Evolutionary conservation across 2,888 invertebrate genomes (phyloP).

Genomic region (Lysandra bellargus): DNA sequence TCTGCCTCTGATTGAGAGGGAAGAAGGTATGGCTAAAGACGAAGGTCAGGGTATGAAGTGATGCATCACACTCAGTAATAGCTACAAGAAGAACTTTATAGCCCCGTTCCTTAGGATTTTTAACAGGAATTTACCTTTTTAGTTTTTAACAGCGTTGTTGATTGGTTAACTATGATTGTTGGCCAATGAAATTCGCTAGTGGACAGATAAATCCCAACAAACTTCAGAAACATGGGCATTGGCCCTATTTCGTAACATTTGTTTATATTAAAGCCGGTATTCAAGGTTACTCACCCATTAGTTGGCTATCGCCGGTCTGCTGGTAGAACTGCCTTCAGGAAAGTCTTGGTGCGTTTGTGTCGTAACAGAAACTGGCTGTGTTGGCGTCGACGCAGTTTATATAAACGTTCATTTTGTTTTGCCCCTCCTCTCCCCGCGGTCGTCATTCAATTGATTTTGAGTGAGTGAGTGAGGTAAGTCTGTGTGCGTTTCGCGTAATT

Average conservation of each 20-base stretch:
- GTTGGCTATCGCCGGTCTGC: conserved; percentile 47
- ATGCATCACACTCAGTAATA: neutral
- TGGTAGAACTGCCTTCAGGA: conserved; percentile 49
- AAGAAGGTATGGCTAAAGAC: neutral
- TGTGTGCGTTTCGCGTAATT: conserved; percentile 36
- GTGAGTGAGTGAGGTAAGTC: conserved; percentile 42
- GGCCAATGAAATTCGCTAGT: too few species aligned
- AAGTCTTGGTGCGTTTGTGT: conserved; percentile 62
- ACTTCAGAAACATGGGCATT: neutral
- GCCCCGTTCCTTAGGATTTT: too few species aligned
- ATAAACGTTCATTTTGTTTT: conserved; percentile 58
- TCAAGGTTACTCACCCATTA: conserved; percentile 31
- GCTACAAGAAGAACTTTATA: too few species aligned
- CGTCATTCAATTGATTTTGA: conserved; percentile 58
- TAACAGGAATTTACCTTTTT: too few species aligned
- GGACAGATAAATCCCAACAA: too few species aligned
- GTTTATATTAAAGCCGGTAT: conserved; percentile 25
- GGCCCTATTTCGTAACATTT: neutral
- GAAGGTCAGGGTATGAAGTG: neutral
- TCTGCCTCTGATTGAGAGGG: too few species aligned
- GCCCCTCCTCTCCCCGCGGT: conserved; percentile 45
- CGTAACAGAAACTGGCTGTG: conserved; percentile 65
- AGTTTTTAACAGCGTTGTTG: too few species aligned
- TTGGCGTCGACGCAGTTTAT: conserved; percentile 59
- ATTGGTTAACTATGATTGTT: too few species aligned